These are phyloP conservation scores for Andrena camellia DNA, from an alignment of 2,888 invertebrate species.

Conservation along the genomic window DNA sequence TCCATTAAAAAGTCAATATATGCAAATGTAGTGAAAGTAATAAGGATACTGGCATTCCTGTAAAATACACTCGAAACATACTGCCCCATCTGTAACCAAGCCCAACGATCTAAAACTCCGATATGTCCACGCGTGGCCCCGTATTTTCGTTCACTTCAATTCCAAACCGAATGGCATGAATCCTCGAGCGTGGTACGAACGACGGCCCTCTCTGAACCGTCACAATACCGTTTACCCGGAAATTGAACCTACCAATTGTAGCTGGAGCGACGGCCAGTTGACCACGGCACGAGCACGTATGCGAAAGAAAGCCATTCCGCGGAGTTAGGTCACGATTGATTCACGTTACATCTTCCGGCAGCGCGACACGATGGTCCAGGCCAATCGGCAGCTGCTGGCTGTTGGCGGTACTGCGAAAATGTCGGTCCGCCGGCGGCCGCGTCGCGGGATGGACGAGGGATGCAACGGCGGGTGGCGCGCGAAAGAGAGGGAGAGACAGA, in stretches of 20 bases:
- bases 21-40: no score
- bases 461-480: slow-evolving; percentile 25
- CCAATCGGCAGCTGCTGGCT: slow-evolving; percentile 57
- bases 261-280: slow-evolving; percentile 1
- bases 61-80: neutral
- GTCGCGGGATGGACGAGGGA: slow-evolving; percentile 47
- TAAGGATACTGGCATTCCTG: no score
- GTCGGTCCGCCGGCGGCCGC: slow-evolving; percentile 59
- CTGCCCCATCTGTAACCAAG: neutral
- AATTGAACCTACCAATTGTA: neutral
- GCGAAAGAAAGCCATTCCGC: neutral
- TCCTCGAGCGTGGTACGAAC: neutral
- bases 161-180: neutral
- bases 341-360: slow-evolving; percentile 43
- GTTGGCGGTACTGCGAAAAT: slow-evolving; percentile 67
- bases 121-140: neutral
- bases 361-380: slow-evolving; percentile 33
- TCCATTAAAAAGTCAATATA: no score
- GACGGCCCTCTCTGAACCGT: neutral
- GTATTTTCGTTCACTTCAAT: neutral
- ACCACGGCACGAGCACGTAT: neutral
- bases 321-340: slow-evolving; percentile 52
- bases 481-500: slow-evolving; percentile 43
- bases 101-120: neutral
- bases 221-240: neutral